Evolutionary conservation across 2,888 invertebrate genomes (phyloP), one percentile per base, ranked within the genome.

Genomic region (Ischnus inquisitorius): DNA sequence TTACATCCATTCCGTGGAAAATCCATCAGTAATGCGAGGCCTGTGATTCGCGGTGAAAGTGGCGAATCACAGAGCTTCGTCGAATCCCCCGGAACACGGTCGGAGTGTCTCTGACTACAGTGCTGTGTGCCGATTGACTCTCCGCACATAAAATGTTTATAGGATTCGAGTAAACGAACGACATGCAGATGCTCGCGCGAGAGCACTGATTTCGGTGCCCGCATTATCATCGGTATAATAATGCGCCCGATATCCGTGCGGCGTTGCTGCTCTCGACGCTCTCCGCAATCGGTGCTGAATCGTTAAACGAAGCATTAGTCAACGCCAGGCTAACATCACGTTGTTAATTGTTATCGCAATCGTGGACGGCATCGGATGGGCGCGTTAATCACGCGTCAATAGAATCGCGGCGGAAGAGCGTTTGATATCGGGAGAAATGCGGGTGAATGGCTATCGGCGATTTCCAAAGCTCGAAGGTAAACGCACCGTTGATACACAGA

Each of bases 301-400:
- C 80, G 69, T 80, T 78, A 62, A 78, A 81, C 80, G 77, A 80
- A 65, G 77, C 80, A 78, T 84, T 69, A 78, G 69, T 65, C 46
- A 46, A 64, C 22, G 54, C 74, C 74, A 6, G 54, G 64, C 46
- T 48, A 51, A 74, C 62, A 51, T 84, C 68, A n/a, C 78, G 19
- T 77, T 77, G 77, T 77, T 80, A 75, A 71, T 62, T 64, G 78
- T 69, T 78, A 78, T 84, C 64, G 65, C 62, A 72, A 57, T 71
- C 51, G 57, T 57, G 46, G 25, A 34, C 12, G 46, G 28, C 67
- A 72, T 48, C 62, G 68, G 62, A 74, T 62, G 69, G 22, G 14
- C 25, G 68, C 19, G 75, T 74, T 81, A 78, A 78, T 75, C 64
- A 54, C 69, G 64, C 64, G 57, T 65, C 81, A 69, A 69, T 69